Evolutionary conservation across 2,888 invertebrate species (phyloP), one percentile per base, ranked within the genome.

Genomic region (Odontothrips loti): DNA sequence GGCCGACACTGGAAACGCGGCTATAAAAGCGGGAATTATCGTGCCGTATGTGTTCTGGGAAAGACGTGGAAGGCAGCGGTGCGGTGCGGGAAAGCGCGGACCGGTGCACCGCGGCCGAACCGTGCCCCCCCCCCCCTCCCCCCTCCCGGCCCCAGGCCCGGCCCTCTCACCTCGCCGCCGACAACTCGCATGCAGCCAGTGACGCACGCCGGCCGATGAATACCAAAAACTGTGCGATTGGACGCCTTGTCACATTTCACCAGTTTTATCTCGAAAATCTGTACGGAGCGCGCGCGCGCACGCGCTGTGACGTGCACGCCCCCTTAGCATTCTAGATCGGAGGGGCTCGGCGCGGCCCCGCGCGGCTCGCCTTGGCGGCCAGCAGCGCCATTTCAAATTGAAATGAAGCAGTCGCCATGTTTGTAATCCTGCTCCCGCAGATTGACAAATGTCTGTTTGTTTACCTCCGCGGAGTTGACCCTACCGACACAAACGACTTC

Each of bases 401-500:
- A 75, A 75, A 75, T 75, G 68, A 75, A 75, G 68, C 68, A 27
- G 68, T 75, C 68, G 68, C 68, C 68, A 75, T 75, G 68, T 75
- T 75, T 75, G 68, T 75, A 75, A 75, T 75, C 68, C 68, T 75
- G 68, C 68, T 23, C 23, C 68, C 68, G 23, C 68, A 75, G 68
- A 75, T 75, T 75, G 68, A 75, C 68, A 75, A 75, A 75, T 75
- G 68, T 27, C 68, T 75, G 68, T 75, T 75, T 75, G 68, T 75
- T 75, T 75, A 75, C 68, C 68, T 75, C 27, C 12, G 68, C 68
- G 10, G 58, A 17, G 58, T 58, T 58, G 58, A 58, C 58, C 58
- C 58, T 43, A 58, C 58, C 20, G 58, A n/a, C 58, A 2, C 3
- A 43, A 2, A 43, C 34, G 6, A 43, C 2, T 6, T 2, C 2